phyloP scores from a whole-genome alignment of 2,888 invertebrate genomes.

The Apotomis turbidana region DNA sequence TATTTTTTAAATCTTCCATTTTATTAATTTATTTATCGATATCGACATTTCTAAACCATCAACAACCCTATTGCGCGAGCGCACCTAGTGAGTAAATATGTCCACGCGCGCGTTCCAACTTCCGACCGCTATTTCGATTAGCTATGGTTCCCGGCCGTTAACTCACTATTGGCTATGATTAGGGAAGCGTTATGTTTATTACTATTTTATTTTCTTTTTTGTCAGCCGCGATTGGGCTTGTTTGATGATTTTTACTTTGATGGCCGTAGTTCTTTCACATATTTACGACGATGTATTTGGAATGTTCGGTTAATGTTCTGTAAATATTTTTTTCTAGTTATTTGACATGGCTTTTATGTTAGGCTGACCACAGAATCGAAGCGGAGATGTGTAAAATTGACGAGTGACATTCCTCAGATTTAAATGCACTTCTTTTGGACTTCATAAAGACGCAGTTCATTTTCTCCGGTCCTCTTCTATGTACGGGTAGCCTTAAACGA shows the following conservation, averaged over 20 bases:
- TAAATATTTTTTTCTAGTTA: no score
- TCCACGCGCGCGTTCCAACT: conserved; percentile 69
- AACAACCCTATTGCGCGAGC: conserved; percentile 45
- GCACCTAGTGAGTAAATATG: conserved; percentile 65
- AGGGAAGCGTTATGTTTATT: conserved; percentile 59
- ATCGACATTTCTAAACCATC: neutral
- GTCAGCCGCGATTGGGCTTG: conserved; percentile 44
- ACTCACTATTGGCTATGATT: conserved; percentile 54
- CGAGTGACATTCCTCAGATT: no score
- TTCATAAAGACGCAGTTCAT: no score
- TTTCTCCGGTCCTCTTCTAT: no score
- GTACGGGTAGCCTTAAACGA: no score
- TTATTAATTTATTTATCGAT: conserved; percentile 1
- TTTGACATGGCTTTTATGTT: no score
- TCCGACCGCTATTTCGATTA: conserved; percentile 74
- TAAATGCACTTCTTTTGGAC: no score
- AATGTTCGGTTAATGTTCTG: no score
- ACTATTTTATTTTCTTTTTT: conserved; percentile 50
- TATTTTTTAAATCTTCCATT: no score
- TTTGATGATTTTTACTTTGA: conserved; percentile 43
- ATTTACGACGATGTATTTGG: no score
- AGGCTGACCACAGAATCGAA: no score
- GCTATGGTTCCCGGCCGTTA: conserved; percentile 60
- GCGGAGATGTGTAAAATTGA: no score
- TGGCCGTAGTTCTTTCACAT: conserved; percentile 1